Evolutionary conservation across 1,140 invertebrate species (phyloP), one percentile per base, ranked within the genome.

Genomic region (Chironomus striatipennis): DNA sequence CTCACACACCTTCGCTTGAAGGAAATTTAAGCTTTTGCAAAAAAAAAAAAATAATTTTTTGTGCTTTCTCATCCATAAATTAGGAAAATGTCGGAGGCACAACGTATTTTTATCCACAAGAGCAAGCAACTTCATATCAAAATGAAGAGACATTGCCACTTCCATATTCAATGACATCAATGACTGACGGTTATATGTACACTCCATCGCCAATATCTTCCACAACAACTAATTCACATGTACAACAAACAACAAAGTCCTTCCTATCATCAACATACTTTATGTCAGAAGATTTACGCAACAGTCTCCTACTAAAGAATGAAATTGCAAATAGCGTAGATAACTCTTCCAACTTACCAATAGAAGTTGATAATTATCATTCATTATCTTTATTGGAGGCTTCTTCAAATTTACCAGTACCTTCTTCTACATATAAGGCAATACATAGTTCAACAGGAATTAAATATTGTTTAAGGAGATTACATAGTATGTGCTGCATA

Each of bases 11-110:
- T 34, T 34, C 24, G 24, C 12, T 57, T 57, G n/a, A 12, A 57
- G n/a, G 12, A 57, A 47, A 10, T 47, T 47, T 15, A 57, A 57
- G n/a, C 5, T 81, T 77, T 77, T 84, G 72, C 80, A 83, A 74
- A 78, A 79, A 74, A 64, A 18, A 73, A 57, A 15, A 21, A 76
- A 47, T 74, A 43, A 70, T 75, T 65, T 73, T 42, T 73, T 34
- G 2, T 34, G 24, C 24, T 34, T 34, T 1, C 24, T 42, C 47
- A 75, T 34, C 7, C 17, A 65, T 43, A 20, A 81, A 82, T 17
- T 83, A 96, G 88, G 94, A 96, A 83, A 95, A 95, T 86, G 93
- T 96, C 76, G 93, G 93, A 72, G 95, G 95, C 20, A 97, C 95
- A 18, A 97, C 94, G 7, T 97, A 97, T 83, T 97, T 96, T 84